Conservation (phyloP, 2,113 vertebrate genomes). For the Colius striatus region DNA sequence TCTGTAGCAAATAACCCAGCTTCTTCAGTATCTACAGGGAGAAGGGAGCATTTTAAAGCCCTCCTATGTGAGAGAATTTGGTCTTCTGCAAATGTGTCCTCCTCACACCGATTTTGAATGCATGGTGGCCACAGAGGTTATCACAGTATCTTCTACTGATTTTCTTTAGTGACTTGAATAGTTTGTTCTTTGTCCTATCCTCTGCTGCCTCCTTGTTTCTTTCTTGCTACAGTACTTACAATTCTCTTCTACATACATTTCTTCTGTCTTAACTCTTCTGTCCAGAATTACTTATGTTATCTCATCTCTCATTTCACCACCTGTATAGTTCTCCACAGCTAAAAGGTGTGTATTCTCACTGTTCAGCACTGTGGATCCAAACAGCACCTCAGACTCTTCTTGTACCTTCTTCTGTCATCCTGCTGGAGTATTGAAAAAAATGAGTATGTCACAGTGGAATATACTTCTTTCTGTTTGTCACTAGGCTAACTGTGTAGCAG, state of each 20-base stretch:
- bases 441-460: background rate
- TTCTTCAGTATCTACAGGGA: background rate
- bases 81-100: background rate
- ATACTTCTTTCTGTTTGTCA: background rate
- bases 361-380: background rate
- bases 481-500: background rate
- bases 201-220: background rate
- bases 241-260: background rate
- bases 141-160: background rate
- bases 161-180: background rate
- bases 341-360: fast-evolving
- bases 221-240: background rate
- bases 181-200: background rate
- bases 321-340: background rate
- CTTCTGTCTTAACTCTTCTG: background rate
- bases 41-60: background rate
- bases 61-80: background rate
- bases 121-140: background rate
- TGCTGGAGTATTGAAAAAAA: background rate
- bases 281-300: background rate
- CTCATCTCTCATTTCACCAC: background rate
- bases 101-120: background rate
- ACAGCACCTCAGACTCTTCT: background rate
- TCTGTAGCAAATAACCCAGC: background rate
- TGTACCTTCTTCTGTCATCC: background rate